Percentiles rank a stretch among this genome's conserved stretches.
Evolutionary conservation across 2,113 vertebrate species (phyloP).

Genomic region (Syrrhaptes paradoxus): DNA sequence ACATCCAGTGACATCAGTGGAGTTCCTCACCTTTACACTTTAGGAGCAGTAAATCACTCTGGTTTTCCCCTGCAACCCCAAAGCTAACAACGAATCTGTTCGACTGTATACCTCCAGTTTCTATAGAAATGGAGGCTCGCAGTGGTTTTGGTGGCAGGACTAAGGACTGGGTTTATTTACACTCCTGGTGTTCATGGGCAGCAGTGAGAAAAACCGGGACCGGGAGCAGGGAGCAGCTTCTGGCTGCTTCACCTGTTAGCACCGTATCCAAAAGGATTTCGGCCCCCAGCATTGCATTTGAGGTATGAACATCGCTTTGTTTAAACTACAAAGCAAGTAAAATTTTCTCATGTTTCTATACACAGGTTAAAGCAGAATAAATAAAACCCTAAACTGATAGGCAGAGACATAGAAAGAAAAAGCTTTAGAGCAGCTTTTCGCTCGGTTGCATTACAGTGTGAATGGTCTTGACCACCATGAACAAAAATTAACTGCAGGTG

Average conservation of each 20-base stretch:
- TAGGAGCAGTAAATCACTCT: accelerated
- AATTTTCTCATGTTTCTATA: not conserved
- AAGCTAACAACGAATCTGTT: not conserved
- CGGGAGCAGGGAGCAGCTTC: not conserved
- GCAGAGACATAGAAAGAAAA: not conserved
- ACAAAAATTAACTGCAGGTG: not conserved
- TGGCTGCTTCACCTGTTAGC: constrained; percentile 25
- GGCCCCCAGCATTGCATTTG: not conserved
- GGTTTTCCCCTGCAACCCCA: not conserved
- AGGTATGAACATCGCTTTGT: not conserved
- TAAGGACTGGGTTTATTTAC: not conserved
- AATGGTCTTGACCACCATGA: not conserved
- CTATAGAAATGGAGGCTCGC: not conserved
- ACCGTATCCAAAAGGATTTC: not conserved
- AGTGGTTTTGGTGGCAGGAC: not conserved
- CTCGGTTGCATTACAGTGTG: not conserved
- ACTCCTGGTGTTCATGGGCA: not conserved
- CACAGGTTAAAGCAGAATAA: not conserved
- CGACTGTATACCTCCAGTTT: not conserved
- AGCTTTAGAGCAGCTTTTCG: not conserved
- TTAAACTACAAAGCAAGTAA: not conserved
- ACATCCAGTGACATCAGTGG: not conserved
- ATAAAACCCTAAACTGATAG: not conserved
- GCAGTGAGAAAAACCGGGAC: not conserved
- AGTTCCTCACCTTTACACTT: not conserved